Evolutionary conservation across 2,888 invertebrate genomes (phyloP), one percentile per base, ranked within the genome.

Genomic region (Tachina fera): DNA sequence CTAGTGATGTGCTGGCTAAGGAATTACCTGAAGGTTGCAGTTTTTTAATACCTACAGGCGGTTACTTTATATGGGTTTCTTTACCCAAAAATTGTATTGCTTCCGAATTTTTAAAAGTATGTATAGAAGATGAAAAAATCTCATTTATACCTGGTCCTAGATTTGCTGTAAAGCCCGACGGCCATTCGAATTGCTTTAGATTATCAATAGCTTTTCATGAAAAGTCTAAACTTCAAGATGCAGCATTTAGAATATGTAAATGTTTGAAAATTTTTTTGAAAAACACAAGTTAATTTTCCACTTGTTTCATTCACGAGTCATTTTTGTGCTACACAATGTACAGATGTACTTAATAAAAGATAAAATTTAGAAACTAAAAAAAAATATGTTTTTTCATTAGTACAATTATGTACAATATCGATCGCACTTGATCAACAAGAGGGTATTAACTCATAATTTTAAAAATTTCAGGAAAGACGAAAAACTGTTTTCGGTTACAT

Each of bases 41-140:
- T 1, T 93, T 93, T 87, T 78, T 89, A 1, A 89, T 90, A 61
- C 94, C 94, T 6, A 85, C 89, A 86, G 95, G 95, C 2, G 95
- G 95, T 11, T 95, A 94, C 88, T 95, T 95, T 85, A 90, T 95
- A 61, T 95, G 95, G 95, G 90, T 95, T 70, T 90, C 91, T 83
- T 90, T 95, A 61, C 95, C 95, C 0, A 68, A 86, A 8, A 49
- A 87, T 9, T 87, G 89, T 1, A 92, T 93, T 88, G 93, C 92
- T 1, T 65, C 71, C 1, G 88, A 92, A n/a, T 93, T 94, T 78
- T 88, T 93, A 9, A 87, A 89, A 41, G 93, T 92, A 90, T 93
- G 93, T 67, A 89, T 93, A 82, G 88, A 92, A 19, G 91, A 92
- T 9, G 91, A 92, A 76, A 93, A 93, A 89, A 93, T 94, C 9